Conservation (phyloP, 2,888 invertebrate species). For the Hypolimnas misippus region DNA sequence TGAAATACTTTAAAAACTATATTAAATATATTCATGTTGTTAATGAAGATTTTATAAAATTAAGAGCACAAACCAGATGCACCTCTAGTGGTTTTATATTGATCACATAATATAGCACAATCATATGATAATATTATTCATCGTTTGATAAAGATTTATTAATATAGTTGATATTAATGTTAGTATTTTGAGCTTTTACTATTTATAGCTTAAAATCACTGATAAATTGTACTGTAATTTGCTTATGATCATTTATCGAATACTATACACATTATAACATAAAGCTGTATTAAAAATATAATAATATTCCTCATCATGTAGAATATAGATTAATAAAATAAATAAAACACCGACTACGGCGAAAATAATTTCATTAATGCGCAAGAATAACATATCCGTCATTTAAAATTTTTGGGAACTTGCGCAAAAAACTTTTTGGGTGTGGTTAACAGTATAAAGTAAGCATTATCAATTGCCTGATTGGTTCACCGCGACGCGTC, state of each 20-base stretch:
- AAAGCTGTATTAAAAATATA: no score
- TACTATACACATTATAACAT: no score
- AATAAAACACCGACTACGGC: no score
- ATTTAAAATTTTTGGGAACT: no score
- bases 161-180: not conserved
- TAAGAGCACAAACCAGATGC: not conserved
- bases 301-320: not conserved
- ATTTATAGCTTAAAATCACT: conserved; percentile 1
- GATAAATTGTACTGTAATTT: conserved; percentile 1
- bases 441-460: no score
- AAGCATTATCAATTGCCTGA: not conserved
- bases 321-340: not conserved
- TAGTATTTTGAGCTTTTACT: conserved; percentile 1
- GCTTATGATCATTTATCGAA: not conserved
- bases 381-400: no score
- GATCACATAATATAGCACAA: not conserved
- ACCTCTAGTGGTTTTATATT: not conserved
- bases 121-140: not conserved
- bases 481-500: not conserved
- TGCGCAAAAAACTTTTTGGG: no score
- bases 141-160: not conserved
- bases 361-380: not conserved
- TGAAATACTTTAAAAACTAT: not conserved
- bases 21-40: not conserved
- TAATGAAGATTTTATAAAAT: not conserved